Conservation (phyloP, 2,888 invertebrate species). For the Epiperipatus broadwayi region DNA sequence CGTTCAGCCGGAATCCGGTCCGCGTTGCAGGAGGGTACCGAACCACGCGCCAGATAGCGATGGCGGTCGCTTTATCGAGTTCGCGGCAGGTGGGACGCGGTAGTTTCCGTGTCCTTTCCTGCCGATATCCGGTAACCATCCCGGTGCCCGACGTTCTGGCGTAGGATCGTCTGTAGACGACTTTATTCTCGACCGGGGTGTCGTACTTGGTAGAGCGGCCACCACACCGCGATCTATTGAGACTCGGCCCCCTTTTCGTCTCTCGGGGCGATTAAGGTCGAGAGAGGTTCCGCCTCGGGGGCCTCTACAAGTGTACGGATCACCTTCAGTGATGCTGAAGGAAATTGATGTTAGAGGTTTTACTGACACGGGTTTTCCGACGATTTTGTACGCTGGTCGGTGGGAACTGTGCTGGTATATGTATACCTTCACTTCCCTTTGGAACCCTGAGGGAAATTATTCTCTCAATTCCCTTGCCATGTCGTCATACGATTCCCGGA, state of each 20-base stretch:
- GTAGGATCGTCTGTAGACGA: conserved; percentile 43
- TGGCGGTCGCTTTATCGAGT: conserved; percentile 9
- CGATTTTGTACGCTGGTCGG: too few relatives aligned
- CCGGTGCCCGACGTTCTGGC: conserved; percentile 29
- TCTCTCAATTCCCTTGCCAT: too few relatives aligned
- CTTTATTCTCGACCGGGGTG: conserved; percentile 40
- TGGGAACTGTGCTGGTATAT: too few relatives aligned
- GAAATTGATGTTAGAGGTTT: too few relatives aligned
- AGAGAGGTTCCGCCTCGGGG: too few relatives aligned
- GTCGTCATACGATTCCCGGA: too few relatives aligned
- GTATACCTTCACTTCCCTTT: too few relatives aligned
- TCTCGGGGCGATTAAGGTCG: too few relatives aligned
- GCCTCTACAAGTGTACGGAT: too few relatives aligned
- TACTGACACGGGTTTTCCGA: too few relatives aligned
- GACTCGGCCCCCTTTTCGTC: conserved; percentile 40
- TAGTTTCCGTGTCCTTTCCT: conserved; percentile 28
- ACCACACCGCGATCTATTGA: conserved; percentile 41
- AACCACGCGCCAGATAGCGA: neutral
- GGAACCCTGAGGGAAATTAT: too few relatives aligned
- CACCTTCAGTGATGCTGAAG: too few relatives aligned
- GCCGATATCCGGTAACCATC: conserved; percentile 25
- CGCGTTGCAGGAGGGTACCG: conserved; percentile 7
- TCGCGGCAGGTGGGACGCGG: conserved; percentile 25
- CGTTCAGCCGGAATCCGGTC: conserved; percentile 39
- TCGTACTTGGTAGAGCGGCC: conserved; percentile 41